Percentiles rank a stretch among this genome's conserved stretches.
These are phyloP conservation scores for Varroa destructor DNA, from an alignment of 1,140 invertebrate species.

Conservation along the genomic window DNA sequence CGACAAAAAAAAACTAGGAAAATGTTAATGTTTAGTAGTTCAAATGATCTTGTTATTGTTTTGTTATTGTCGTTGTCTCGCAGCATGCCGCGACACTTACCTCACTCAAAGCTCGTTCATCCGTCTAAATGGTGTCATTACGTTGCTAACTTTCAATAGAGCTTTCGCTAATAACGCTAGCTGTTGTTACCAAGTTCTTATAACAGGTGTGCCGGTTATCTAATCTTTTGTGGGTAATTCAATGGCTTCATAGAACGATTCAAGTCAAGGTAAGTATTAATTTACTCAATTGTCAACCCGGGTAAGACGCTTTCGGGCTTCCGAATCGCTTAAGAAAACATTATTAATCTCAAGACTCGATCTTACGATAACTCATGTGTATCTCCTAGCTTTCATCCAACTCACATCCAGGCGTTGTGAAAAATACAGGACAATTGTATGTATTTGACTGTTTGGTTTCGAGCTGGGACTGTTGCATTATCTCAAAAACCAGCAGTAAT, in stretches of 20 bases:
- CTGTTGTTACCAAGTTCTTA: neutral
- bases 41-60: no score
- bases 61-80: no score
- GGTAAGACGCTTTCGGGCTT: neutral
- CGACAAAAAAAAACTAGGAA: no score
- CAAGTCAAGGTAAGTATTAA: neutral
- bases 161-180: no score
- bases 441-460: conserved; percentile 3
- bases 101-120: no score
- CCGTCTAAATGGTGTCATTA: no score
- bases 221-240: neutral
- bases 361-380: neutral
- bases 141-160: no score
- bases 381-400: neutral
- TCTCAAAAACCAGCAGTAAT: neutral
- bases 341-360: neutral
- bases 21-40: no score
- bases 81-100: no score
- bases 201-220: neutral
- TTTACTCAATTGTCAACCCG: neutral
- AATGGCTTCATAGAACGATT: neutral
- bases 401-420: no score
- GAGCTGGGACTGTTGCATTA: neutral
- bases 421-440: neutral
- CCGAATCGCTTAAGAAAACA: neutral